Evolutionary conservation across 2,797 vertebrate species (phyloP).

Genomic region (Pangasius larnaudii): DNA sequence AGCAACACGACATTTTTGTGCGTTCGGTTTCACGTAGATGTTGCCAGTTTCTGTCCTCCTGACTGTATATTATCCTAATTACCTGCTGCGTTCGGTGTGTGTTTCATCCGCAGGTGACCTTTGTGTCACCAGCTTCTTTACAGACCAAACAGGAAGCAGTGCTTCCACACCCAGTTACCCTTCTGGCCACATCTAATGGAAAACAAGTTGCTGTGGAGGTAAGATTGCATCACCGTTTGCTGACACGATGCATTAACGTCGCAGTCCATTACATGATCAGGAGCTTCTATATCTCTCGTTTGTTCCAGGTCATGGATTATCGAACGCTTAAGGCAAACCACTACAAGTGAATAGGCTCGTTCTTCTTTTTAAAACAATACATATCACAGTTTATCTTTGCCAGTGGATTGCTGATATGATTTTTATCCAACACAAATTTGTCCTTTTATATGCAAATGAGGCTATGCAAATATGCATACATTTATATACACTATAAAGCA

Average conservation of each 20-base stretch:
- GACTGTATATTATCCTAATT: not conserved
- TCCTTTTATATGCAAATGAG: not conserved
- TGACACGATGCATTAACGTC: not conserved
- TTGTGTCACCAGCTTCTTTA: conserved; percentile 90
- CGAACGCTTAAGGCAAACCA: not conserved
- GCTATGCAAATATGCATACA: not conserved
- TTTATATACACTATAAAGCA: not conserved
- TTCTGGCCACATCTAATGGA: conserved; percentile 94
- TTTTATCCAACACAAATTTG: too few relatives aligned
- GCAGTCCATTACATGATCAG: not conserved
- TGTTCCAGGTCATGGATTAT: not conserved
- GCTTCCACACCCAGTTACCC: conserved; percentile 86
- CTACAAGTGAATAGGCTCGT: not conserved
- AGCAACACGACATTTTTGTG: not conserved
- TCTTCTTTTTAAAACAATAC: not conserved
- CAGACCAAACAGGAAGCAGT: conserved; percentile 86
- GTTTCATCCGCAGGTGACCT: conserved; percentile 84
- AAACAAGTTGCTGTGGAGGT: conserved; percentile 98
- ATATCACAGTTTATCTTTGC: not conserved
- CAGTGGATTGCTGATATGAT: not conserved
- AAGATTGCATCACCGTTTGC: conserved; percentile 45
- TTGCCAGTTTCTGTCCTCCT: not conserved
- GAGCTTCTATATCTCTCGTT: not conserved
- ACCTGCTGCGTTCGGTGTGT: not conserved
- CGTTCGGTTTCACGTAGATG: too few relatives aligned